Conservation (phyloP, 1,140 invertebrate genomes). For the Penaeus indicus region DNA sequence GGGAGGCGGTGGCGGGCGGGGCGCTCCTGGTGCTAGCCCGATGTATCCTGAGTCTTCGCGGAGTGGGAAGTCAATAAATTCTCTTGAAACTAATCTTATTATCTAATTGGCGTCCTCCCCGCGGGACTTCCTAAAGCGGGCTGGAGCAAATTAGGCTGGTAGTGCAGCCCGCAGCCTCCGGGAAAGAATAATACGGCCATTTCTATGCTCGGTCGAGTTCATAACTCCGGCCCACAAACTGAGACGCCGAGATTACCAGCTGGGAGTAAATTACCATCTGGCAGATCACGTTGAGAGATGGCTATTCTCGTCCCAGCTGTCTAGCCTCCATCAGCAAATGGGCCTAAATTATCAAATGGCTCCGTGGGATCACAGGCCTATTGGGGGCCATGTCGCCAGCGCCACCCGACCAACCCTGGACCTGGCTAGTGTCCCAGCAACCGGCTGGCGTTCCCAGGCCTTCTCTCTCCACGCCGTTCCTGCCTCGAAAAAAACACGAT, state of each 20-base stretch:
- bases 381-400: too few relatives aligned
- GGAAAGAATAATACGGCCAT: conserved; percentile 1
- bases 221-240: conserved; percentile 14
- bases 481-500: too few relatives aligned
- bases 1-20: too few relatives aligned
- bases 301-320: too few relatives aligned
- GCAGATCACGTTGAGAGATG: not conserved
- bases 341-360: too few relatives aligned
- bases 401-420: too few relatives aligned
- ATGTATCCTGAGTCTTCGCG: not conserved
- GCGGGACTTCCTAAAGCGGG: conserved; percentile 12
- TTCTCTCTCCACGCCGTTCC: too few relatives aligned
- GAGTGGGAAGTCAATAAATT: conserved; percentile 9
- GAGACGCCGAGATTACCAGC: conserved; percentile 21
- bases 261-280: conserved; percentile 16
- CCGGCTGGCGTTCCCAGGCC: too few relatives aligned
- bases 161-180: not conserved
- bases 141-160: not conserved
- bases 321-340: too few relatives aligned
- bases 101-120: conserved; percentile 30
- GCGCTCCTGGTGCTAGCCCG: not conserved
- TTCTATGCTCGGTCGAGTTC: conserved; percentile 10
- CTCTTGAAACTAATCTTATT: conserved; percentile 29
- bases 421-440: too few relatives aligned
- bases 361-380: too few relatives aligned